Conservation (phyloP, 2,888 invertebrate species). For the Patella caerulea region DNA sequence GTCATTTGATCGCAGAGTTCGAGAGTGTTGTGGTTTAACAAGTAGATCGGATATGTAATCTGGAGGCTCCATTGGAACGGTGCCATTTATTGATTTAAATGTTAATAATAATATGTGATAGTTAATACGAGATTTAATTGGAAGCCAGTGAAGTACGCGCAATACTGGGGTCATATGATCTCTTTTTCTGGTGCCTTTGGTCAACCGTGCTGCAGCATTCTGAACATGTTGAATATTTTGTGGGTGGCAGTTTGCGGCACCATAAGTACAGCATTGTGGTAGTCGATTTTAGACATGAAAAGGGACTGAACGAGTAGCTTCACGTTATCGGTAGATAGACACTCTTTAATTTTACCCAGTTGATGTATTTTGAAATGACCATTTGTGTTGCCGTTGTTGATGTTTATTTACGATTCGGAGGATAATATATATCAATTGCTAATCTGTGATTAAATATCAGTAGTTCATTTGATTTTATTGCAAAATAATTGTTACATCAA, state of each 20-base stretch:
- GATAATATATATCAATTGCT: too few relatives aligned
- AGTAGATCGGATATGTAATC: too few relatives aligned
- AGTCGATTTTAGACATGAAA: background rate
- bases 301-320: background rate
- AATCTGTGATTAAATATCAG: too few relatives aligned
- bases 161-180: background rate
- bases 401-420: too few relatives aligned
- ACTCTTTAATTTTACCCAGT: background rate
- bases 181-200: background rate
- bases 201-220: slow-evolving; percentile 3
- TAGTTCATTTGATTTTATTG: too few relatives aligned
- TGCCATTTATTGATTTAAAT: background rate
- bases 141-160: background rate
- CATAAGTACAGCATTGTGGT: background rate
- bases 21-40: too few relatives aligned
- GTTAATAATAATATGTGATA: background rate
- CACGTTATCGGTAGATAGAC: background rate
- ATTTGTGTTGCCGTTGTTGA: too few relatives aligned
- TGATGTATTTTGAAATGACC: background rate
- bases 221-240: background rate
- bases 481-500: too few relatives aligned
- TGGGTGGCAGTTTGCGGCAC: background rate
- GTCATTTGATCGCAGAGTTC: background rate
- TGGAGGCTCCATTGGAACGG: background rate
- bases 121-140: background rate